phyloP scores from a whole-genome alignment of 2,888 invertebrate genomes.

The Ormyrus nitidulus region DNA sequence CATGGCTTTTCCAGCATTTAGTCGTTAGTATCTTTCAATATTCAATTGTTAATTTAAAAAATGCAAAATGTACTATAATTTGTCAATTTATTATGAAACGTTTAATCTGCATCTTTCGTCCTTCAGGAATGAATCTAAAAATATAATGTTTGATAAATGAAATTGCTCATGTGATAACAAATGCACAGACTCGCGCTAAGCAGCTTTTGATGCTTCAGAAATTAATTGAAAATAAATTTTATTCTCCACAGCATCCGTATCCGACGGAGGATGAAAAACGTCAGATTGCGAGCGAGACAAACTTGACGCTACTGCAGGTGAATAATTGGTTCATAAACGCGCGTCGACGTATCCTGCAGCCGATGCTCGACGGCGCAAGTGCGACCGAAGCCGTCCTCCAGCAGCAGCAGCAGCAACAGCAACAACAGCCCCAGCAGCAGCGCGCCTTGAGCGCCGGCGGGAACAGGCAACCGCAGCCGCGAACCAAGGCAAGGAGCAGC shows the following conservation, averaged over 20 bases:
- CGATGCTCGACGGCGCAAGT: constrained; percentile 89
- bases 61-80: constrained; percentile 56
- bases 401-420: constrained; percentile 63
- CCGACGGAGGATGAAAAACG: constrained; percentile 97
- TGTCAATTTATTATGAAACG: too few relatives aligned
- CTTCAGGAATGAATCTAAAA: too few relatives aligned
- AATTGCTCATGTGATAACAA: too few relatives aligned
- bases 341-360: constrained; percentile 91
- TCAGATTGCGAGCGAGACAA: constrained; percentile 91
- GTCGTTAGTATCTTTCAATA: constrained; percentile 81
- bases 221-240: too few relatives aligned
- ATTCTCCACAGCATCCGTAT: constrained; percentile 87
- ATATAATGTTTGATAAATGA: too few relatives aligned
- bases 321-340: constrained; percentile 98
- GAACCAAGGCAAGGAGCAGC: constrained; percentile 54
- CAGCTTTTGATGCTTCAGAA: too few relatives aligned
- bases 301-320: constrained; percentile 91
- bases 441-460: constrained; percentile 73
- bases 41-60: background rate
- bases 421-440: constrained; percentile 63
- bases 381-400: constrained; percentile 72
- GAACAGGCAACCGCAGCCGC: constrained; percentile 66
- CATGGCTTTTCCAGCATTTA: constrained; percentile 97
- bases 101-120: too few relatives aligned
- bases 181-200: too few relatives aligned